Base-by-base conservation (phyloP, 2,888 invertebrate genomes). In the Drosophila acutilabella region DNA sequence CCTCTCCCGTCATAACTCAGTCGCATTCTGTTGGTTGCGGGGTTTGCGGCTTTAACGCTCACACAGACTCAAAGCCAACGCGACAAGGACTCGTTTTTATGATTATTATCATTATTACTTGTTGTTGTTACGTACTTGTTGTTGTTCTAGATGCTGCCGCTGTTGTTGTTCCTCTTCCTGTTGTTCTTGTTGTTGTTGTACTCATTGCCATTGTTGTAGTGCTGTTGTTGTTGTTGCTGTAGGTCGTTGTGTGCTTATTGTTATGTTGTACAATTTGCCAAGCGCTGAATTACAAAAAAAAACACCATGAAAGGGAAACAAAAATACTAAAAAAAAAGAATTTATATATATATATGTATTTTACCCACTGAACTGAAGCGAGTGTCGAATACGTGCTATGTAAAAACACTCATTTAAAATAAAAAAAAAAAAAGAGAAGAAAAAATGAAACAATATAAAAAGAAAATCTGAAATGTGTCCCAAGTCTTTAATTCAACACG, bases 81-180 rank as follows among this genome's bases (percentile, higher is more conserved):
- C 65, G 60, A 80, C 76, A 72, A 80, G 71, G 71, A 78, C 70
- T 75, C 51, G 65, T 66, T 79, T 83, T 88, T 80, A 83, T 83
- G 86, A 74, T 83, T 85, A 81, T 81, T 78, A 81, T 78, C 73
- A 85, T 88, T 74, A 68, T 86, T 74, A 71, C 71, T 66, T 66
- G 52, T 36, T 66, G 52, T 56, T 52, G 71, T 44, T 41, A 56
- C 57, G 70, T 67, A 67, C 69, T 62, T 70, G 65, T 44, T 53
- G 48, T 65, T 66, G 47, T 76, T 44, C 41, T 41, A 50, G 36
- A 44, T 58, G 40, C 13, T 68, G 38, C 14, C 26, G 18, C 57
- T 62, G 54, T 41, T 33, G 41, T 53, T n/a, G n/a, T n/a, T n/a
- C n/a, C n/a, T n/a, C n/a, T n/a, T n/a, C n/a, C n/a, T n/a, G n/a